Evolutionary conservation across 2,888 invertebrate species (phyloP).

Genomic region (Barypeithes pellucidus): DNA sequence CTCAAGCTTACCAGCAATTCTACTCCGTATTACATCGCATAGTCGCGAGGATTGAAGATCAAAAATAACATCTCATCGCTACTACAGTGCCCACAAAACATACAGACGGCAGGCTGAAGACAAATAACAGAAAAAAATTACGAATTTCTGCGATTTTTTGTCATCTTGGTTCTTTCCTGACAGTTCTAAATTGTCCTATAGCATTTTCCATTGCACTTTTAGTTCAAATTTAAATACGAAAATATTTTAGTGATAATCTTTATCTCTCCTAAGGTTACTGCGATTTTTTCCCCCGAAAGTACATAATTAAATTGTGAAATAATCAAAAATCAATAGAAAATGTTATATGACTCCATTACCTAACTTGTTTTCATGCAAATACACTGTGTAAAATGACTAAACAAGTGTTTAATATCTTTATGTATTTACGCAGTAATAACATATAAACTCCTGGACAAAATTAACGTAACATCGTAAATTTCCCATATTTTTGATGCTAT

Average conservation of each 20-base stretch:
- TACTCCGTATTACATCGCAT: constrained; percentile 54
- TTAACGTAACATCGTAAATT: no score
- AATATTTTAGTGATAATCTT: no score
- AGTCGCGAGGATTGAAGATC: constrained; percentile 37
- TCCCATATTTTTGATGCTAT: no score
- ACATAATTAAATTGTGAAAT: no score
- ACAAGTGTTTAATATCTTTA: not conserved
- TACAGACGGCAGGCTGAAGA: constrained; percentile 64
- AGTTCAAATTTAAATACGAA: not conserved
- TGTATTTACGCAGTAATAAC: no score
- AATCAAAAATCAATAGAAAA: constrained; percentile 11
- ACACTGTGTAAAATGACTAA: constrained; percentile 19
- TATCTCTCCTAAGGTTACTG: no score
- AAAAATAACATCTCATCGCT: constrained; percentile 56
- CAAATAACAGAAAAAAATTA: constrained; percentile 59
- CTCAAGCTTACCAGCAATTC: constrained; percentile 65
- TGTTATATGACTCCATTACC: constrained; percentile 3
- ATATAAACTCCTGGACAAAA: no score
- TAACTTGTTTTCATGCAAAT: constrained; percentile 19
- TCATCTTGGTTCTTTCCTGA: constrained; percentile 41
- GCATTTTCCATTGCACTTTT: constrained; percentile 3
- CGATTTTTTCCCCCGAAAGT: no score
- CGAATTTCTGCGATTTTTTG: constrained; percentile 46
- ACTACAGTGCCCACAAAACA: constrained; percentile 65
- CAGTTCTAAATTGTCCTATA: not conserved